Conservation (phyloP, 1,140 invertebrate species). For the Rhizoglyphus robini region DNA sequence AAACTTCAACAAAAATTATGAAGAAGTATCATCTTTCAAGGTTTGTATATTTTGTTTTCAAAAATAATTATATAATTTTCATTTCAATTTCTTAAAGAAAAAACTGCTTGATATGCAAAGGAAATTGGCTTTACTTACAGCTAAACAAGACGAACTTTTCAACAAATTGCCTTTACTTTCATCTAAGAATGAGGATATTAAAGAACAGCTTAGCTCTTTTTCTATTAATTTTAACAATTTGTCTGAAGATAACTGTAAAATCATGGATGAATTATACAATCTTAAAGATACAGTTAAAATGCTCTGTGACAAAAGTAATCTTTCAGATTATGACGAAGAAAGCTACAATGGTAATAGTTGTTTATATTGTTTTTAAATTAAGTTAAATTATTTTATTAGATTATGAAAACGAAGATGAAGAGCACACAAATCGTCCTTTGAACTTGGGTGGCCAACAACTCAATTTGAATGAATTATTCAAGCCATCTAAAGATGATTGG, state of each 20-base stretch:
- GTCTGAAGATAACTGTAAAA: background rate
- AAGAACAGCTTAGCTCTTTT: background rate
- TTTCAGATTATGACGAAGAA: slow-evolving; percentile 3
- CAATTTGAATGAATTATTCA: background rate
- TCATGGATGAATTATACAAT: background rate
- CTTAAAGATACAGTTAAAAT: background rate
- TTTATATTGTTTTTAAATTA: background rate
- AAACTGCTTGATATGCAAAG: background rate
- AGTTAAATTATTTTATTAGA: too few relatives aligned
- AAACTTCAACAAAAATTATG: background rate
- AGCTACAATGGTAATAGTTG: background rate
- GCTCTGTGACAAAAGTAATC: background rate
- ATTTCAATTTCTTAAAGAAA: background rate
- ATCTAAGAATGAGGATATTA: background rate
- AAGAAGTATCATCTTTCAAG: background rate
- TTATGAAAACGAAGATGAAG: background rate
- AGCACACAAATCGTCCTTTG: background rate
- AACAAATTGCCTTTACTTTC: background rate
- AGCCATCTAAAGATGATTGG: background rate
- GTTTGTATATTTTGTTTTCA: background rate
- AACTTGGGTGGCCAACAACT: background rate
- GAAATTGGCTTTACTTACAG: background rate
- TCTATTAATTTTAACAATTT: background rate
- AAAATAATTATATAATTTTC: background rate
- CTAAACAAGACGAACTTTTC: background rate